These are phyloP conservation scores for Aplidium turbinatum DNA, from an alignment of 23 tunicate genomes.

Conservation along the genomic window DNA sequence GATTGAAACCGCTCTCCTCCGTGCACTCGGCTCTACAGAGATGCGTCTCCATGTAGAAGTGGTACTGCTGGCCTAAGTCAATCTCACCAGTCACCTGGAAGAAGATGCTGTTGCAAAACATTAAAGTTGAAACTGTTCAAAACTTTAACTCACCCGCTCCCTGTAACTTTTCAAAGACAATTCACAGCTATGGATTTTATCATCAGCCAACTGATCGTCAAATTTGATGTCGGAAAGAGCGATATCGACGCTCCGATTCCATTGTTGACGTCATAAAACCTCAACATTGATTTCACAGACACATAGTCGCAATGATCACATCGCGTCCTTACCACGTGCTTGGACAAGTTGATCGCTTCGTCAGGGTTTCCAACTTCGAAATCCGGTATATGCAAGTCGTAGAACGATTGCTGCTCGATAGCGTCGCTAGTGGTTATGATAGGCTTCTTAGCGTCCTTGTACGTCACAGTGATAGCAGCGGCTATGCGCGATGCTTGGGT, in stretches of 20 bases:
- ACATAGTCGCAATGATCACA: not conserved
- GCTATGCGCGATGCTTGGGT: constrained; percentile 37
- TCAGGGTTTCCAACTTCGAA: constrained; percentile 32
- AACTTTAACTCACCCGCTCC: not conserved
- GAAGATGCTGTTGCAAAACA: not conserved
- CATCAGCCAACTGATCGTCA: no score
- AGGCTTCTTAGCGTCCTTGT: constrained; percentile 58
- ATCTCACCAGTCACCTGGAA: constrained; percentile 53
- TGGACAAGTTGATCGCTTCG: constrained; percentile 33
- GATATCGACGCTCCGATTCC: no score
- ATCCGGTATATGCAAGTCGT: not conserved
- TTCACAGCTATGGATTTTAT: no score
- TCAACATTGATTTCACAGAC: no score
- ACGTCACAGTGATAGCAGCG: constrained; percentile 63
- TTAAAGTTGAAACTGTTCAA: not conserved
- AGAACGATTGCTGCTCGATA: constrained; percentile 31
- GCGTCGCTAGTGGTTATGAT: constrained; percentile 50
- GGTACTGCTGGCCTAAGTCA: constrained; percentile 69
- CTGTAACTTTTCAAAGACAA: not conserved
- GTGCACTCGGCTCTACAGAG: constrained; percentile 41
- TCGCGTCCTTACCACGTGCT: constrained; percentile 19
- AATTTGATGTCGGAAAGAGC: no score
- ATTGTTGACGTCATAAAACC: no score
- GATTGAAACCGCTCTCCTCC: constrained; percentile 60
- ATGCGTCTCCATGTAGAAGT: constrained; percentile 87